Base-by-base conservation (phyloP, 2,888 invertebrate genomes). In the Mylabris sibirica region DNA sequence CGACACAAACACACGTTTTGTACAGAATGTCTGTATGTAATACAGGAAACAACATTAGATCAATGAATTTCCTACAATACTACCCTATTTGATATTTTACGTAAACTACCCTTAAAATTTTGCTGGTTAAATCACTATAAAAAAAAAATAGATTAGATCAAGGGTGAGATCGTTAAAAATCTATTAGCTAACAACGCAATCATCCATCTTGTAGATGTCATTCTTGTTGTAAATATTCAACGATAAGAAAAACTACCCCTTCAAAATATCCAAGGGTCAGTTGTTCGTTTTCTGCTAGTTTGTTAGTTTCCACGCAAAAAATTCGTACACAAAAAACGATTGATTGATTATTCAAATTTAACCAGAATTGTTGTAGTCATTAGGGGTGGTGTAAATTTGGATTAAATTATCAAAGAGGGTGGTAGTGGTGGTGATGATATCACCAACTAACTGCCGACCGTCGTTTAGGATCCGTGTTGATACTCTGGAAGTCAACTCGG, bases 141-240 rank as follows among this genome's bases (percentile, higher is more conserved):
- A 38, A 38, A 44, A 17, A 17, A 44, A 8, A n/a, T 44, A 4
- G 17, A 17, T 17, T 38, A 3, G 17, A 17, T 17, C 6, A 17
- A 17, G n/a, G 44, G 44, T 44, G 44, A 44, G 44, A 44, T 44
- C 44, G 44, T 44, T 44, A 44, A 44, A 44, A 44, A 44, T 44
- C 44, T 44, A 44, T 44, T 44, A 44, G 38, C 38, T 12, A 38
- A 38, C 38, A 41, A n/a, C 41, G n/a, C 4, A 41, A 17, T 44
- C 44, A 44, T 44, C 44, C 44, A 44, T 44, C 44, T 38, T 38
- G n/a, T n/a, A 2, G 11, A 41, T 41, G 41, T 41, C 41, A 4
- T n/a, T 35, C 14, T 14, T 14, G n/a, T n/a, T 38, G 38, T 3
- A 38, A 38, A 30, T 30, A 30, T 30, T 30, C 30, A 30, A n/a